Percentiles rank a stretch among this genome's conserved stretches.
Conservation (phyloP, 1,140 invertebrate genomes). For the Drosophila rhopaloa region DNA sequence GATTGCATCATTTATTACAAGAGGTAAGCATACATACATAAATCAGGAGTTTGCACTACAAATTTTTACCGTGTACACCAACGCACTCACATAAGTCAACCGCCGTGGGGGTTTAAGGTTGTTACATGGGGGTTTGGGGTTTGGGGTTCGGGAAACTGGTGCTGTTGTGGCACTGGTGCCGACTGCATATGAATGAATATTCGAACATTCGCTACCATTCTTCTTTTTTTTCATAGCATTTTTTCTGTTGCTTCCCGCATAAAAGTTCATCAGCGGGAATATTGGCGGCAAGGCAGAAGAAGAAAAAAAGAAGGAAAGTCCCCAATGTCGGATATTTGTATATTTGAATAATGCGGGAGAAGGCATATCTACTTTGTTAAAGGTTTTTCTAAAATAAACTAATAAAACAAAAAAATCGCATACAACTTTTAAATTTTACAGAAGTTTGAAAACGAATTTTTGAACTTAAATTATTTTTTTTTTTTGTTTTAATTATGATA, state of each 20-base stretch:
- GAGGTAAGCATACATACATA: not conserved
- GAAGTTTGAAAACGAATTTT: too few species aligned
- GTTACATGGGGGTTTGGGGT: not conserved
- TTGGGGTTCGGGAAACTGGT: not conserved
- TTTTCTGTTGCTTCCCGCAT: slow-evolving; percentile 48
- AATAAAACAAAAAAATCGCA: too few species aligned
- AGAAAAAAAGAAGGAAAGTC: slow-evolving; percentile 70
- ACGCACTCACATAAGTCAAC: slow-evolving; percentile 56
- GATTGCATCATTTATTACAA: not conserved
- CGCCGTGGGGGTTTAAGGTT: slow-evolving; percentile 56
- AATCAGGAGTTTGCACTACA: not conserved
- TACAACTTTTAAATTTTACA: not conserved
- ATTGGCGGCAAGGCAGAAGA: slow-evolving; percentile 55
- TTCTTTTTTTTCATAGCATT: slow-evolving; percentile 35
- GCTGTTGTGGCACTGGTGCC: slow-evolving; percentile 50
- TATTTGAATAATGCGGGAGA: slow-evolving; percentile 4
- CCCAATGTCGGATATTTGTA: slow-evolving; percentile 43
- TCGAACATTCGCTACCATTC: slow-evolving; percentile 62
- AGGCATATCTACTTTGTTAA: slow-evolving; percentile 7
- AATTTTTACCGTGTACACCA: slow-evolving; percentile 4
- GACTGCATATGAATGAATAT: slow-evolving; percentile 82
- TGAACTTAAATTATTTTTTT: too few species aligned
- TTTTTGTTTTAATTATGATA: too few species aligned
- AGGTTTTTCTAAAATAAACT: too few species aligned
- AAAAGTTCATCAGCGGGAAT: slow-evolving; percentile 79